Conservation (phyloP, 37 sponge, comb jelly and placozoan genomes). For the Oopsacas minuta region DNA sequence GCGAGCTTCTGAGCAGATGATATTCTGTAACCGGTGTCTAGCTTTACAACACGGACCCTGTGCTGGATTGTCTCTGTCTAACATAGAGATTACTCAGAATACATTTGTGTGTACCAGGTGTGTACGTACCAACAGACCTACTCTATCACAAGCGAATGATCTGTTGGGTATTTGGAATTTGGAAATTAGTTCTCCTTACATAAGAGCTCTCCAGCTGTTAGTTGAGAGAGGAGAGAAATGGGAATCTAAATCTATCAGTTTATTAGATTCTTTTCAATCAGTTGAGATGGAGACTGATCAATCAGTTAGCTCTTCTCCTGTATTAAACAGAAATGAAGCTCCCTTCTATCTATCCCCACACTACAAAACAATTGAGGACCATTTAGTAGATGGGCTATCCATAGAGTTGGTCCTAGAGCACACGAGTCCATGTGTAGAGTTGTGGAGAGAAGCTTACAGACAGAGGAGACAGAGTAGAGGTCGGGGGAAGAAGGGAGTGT, state of each 20-base stretch:
- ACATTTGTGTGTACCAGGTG: neutral
- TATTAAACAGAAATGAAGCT: neutral
- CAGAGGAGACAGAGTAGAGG: neutral
- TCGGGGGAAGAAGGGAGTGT: neutral
- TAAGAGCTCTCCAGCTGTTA: neutral
- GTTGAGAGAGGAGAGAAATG: neutral
- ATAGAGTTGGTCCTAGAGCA: neutral
- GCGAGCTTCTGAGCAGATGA: slow-evolving; percentile 16
- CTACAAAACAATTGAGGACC: neutral
- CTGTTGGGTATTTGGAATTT: neutral
- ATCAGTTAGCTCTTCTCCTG: neutral
- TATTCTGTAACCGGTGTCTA: slow-evolving; percentile 9
- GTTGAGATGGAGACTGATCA: neutral
- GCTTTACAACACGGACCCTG: neutral
- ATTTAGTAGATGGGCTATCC: neutral
- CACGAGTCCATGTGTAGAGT: neutral
- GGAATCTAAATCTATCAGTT: neutral
- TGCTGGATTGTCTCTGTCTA: neutral
- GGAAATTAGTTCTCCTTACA: neutral
- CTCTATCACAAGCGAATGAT: neutral
- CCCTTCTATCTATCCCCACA: neutral
- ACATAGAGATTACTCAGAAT: slow-evolving; percentile 2
- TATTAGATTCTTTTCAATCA: neutral
- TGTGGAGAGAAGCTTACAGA: neutral
- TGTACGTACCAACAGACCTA: neutral